Evolutionary conservation across 1,140 invertebrate genomes (phyloP), one percentile per base, ranked within the genome.

Genomic region (Lordiphosa clarofinis): DNA sequence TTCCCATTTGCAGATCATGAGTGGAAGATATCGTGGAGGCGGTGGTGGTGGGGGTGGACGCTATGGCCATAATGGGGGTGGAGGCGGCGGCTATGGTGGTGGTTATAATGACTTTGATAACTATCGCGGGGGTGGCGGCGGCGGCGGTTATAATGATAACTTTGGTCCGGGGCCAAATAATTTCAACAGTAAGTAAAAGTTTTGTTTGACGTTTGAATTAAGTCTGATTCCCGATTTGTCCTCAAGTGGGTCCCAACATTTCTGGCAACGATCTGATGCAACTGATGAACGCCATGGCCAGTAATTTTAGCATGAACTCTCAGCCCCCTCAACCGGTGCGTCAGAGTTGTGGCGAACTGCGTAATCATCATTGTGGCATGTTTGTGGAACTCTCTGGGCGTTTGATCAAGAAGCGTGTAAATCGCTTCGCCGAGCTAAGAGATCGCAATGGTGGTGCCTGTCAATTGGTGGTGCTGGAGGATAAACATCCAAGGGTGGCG

Each of bases 401-500:
- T 13, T 63, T 89, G 44, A 86, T 89, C 12, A 89, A 89, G 38
- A 86, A 89, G 56, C 86, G 89, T 0, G 71, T 90, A 0, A 82
- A 87, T n/a, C 87, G 89, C 8, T 90, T 90, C 67, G 68, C 87
- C 2, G 86, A 89, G 42, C 56, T 90, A 1, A 67, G 87, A 5
- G 90, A 90, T 73, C 66, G 82, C 5, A 73, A 81, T 42, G 76
- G 86, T 12, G 89, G 89, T 4, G 76, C 88, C n/a, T 89, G 87
- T 4, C 90, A 90, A 59, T 59, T 90, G 31, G 89, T 90, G 3
- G 89, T 89, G 21, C 66, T 90, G 38, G 90, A 90, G 62, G 73
- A 87, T 63, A 81, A 79, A 68, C 86, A 89, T 82, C 71, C 81
- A 0, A 79, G 89, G 38, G 68, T 90, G 21, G 79, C 78, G 0